Evolutionary conservation across 2,113 vertebrate species (phyloP), one percentile per base, ranked within the genome.

Genomic region (Misgurnus mizolepis): DNA sequence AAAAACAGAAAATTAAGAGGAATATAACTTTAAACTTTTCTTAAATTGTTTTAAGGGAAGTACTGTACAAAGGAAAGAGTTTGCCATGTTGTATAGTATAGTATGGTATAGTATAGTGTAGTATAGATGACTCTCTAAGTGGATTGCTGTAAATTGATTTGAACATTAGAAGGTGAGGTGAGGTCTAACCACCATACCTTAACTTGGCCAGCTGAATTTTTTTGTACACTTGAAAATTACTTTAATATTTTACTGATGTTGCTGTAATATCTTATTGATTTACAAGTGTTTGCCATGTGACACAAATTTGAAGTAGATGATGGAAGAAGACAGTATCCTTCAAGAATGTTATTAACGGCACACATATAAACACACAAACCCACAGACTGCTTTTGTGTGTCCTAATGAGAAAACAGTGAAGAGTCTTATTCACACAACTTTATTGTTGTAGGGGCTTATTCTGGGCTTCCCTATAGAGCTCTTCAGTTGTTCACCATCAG

Each of bases 401-500:
- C 49, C 72, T 80, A 83, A 83, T 80, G 84, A 85, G 66, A 60
- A 82, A 62, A 79, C 80, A 76, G 66, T 80, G 49, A 82, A 91
- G 91, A 88, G 89, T 87, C 88, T 89, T 90, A 89, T 89, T 91
- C 91, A 90, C 81, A 87, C 89, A 87, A 90, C 53, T 67, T 90
- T 89, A 86, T 95, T 94, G 88, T 94, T 62, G 53, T 68, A 40
- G 58, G 41, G n/a, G 86, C 89, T 91, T 82, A 89, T 91, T 88
- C 88, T 87, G 92, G 88, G 91, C 90, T 91, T 94, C 92, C 92
- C 92, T 84, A 22, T 22, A 56, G 83, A 88, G 89, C 91, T 91
- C 92, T 95, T 94, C 94, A 95, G 94, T 92, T 92, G 92, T 94
- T 93, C 91, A 88, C 94, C 93, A 94, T 94, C 91, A 89, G 86